A percentile compares a stretch with the other conserved stretches of the same genome.
Evolutionary conservation across 1,140 invertebrate genomes (phyloP).

Genomic region (Macrosteles quadrilineatus): DNA sequence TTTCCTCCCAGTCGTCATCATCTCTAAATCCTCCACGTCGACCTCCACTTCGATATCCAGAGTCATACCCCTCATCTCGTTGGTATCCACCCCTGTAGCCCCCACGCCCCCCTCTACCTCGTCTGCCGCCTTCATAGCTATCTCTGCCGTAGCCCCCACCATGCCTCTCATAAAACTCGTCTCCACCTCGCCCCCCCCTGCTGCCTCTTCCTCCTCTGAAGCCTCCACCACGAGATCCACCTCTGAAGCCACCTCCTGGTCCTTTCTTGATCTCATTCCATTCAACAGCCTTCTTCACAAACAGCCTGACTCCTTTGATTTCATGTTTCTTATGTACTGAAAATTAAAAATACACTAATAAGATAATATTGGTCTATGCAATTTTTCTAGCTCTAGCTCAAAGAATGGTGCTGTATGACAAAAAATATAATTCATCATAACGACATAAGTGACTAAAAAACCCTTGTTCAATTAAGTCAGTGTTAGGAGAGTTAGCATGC

Average conservation of each 20-base stretch:
- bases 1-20: not conserved
- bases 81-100: conserved; percentile 32
- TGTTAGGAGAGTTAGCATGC: no score
- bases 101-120: conserved; percentile 35
- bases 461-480: no score
- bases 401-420: no score
- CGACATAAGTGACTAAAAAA: no score
- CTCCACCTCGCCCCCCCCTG: conserved; percentile 16
- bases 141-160: conserved; percentile 14
- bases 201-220: conserved; percentile 30
- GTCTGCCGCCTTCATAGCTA: conserved; percentile 38
- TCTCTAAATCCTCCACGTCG: conserved; percentile 3
- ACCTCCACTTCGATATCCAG: conserved; percentile 28
- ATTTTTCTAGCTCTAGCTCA: no score
- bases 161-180: not conserved
- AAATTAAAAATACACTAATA: conserved; percentile 20
- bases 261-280: conserved; percentile 37
- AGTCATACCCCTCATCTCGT: not conserved
- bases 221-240: conserved; percentile 37
- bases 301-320: conserved; percentile 42
- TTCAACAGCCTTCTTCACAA: conserved; percentile 46
- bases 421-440: no score
- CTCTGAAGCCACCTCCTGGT: conserved; percentile 30
- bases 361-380: not conserved
- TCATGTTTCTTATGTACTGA: conserved; percentile 44